Evolutionary conservation across 2,888 invertebrate genomes (phyloP).

Genomic region (Itoplectis maculator): DNA sequence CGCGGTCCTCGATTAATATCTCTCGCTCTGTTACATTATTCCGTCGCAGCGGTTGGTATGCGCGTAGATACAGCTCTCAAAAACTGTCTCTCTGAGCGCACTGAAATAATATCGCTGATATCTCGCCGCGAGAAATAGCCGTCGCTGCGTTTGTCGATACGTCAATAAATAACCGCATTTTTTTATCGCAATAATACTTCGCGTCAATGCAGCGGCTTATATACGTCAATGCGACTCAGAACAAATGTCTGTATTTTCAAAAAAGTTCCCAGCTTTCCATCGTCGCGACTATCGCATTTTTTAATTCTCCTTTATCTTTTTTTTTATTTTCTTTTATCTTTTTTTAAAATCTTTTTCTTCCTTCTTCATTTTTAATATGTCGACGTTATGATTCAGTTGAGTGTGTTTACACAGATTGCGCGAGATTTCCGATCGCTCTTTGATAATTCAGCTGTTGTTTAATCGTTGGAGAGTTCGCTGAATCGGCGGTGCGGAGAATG

Average conservation of each 20-base stretch:
- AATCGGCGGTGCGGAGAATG: constrained; percentile 24
- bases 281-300: neutral
- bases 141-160: neutral
- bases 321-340: neutral
- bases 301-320: neutral
- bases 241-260: too few relatives aligned
- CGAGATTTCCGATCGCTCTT: neutral
- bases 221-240: too few relatives aligned
- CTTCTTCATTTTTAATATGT: neutral
- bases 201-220: neutral
- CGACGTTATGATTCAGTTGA: neutral
- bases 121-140: constrained; percentile 49
- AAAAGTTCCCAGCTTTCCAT: too few relatives aligned
- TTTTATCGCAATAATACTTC: too few relatives aligned
- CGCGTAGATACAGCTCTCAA: constrained; percentile 12
- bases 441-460: constrained; percentile 33
- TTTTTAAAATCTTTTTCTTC: too few relatives aligned
- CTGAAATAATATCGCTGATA: constrained; percentile 25
- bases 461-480: constrained; percentile 28
- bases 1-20: constrained; percentile 48
- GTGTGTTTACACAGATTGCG: constrained; percentile 34
- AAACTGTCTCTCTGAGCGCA: neutral
- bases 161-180: constrained; percentile 39
- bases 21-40: constrained; percentile 40
- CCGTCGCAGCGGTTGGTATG: neutral